Conservation (phyloP, 2,888 invertebrate genomes). For the Arctia plantaginis region DNA sequence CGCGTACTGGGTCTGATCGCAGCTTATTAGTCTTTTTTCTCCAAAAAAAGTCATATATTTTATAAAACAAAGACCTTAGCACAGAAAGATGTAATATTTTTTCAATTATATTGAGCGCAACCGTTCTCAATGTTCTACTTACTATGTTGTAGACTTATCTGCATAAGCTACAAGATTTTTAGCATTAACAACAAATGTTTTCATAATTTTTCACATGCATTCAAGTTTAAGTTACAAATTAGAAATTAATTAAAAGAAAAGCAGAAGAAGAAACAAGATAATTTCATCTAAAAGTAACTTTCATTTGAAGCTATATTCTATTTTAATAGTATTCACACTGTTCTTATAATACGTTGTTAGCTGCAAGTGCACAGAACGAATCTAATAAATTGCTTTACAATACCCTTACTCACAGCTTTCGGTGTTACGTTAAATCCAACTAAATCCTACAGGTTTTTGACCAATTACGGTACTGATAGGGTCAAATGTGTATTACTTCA, state of each 20-base stretch:
- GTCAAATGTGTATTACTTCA: conserved; percentile 15
- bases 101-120: too few species aligned
- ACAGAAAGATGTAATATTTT: too few species aligned
- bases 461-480: conserved; percentile 7
- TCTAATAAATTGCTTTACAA: conserved; percentile 17
- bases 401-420: background rate
- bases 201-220: too few species aligned
- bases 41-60: too few species aligned
- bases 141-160: too few species aligned
- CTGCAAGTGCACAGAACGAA: conserved; percentile 8
- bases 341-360: background rate
- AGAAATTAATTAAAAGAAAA: background rate
- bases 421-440: conserved; percentile 15
- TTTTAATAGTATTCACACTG: background rate
- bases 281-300: background rate
- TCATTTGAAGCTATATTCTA: background rate
- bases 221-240: background rate
- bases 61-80: too few species aligned
- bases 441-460: conserved; percentile 20
- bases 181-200: too few species aligned
- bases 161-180: too few species aligned
- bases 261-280: background rate
- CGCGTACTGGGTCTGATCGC: conserved; percentile 6
- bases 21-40: conserved; percentile 2
- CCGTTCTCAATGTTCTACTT: too few species aligned